phyloP scores from a whole-genome alignment of 2,113 vertebrate species.

The Eulemur macaco region DNA sequence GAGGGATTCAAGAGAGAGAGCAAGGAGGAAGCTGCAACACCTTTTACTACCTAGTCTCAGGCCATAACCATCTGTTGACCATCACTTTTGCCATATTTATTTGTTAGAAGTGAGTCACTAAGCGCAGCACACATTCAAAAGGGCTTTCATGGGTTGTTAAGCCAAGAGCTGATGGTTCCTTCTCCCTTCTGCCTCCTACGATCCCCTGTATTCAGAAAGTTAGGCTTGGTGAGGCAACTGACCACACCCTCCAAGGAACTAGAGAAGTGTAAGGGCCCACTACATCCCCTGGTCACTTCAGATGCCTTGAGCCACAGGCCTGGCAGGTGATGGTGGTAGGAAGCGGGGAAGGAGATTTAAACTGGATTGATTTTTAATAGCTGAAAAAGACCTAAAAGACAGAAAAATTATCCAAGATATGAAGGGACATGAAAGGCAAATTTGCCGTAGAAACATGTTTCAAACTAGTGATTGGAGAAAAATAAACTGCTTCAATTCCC shows the following conservation, averaged over 20 bases:
- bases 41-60: slow-evolving; percentile 11
- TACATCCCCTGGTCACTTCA: background rate
- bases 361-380: slow-evolving; percentile 38
- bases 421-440: slow-evolving; percentile 20
- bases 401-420: slow-evolving; percentile 20
- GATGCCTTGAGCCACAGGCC: background rate
- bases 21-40: background rate
- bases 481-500: slow-evolving; percentile 20
- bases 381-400: slow-evolving; percentile 29
- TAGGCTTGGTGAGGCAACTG: background rate
- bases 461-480: background rate
- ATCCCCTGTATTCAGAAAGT: background rate
- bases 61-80: background rate
- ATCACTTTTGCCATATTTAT: slow-evolving; percentile 11
- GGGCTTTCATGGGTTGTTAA: slow-evolving; percentile 5
- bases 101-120: background rate
- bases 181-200: background rate
- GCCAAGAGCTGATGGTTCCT: background rate
- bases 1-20: background rate
- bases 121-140: background rate
- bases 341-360: background rate
- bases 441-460: slow-evolving; percentile 24
- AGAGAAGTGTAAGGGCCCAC: background rate
- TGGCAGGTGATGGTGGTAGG: background rate
- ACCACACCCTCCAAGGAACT: background rate